Evolutionary conservation across 1,140 invertebrate species (phyloP), one percentile per base, ranked within the genome.

Genomic region (Procambarus virginalis): DNA sequence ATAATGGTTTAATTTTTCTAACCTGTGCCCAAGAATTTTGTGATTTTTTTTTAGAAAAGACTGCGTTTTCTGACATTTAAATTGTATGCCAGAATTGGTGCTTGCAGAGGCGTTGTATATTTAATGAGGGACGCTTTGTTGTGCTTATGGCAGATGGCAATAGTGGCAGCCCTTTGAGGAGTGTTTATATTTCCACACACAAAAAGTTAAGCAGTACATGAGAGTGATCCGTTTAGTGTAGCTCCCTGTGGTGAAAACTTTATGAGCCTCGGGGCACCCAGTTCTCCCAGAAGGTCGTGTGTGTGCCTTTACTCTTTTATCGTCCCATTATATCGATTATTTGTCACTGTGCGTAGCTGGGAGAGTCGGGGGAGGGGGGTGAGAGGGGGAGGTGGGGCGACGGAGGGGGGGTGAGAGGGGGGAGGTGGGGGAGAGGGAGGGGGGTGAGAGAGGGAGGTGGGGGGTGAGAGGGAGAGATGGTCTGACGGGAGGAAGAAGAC

Each of bases 1-100:
- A 80, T 80, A 80, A 80, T 80, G 78, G 49, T 80, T 80, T 80
- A 20, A 80, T 80, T 80, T 80, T 80, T 80, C 78, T 80, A 51
- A 46, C n/a, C 51, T 55, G 34, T 22, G 17, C 9, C 34, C 34
- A 34, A 80, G 55, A 80, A 58, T 58, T 80, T 58, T 22, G 22
- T 8, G 55, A 80, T 22, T 58, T 58, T 4, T 34, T 77, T 58
- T 64, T 55, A 9, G 51, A 55, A 34, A 55, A 55, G 51, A 12
- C 12, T 55, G 8, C 51, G 51, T 55, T 12, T 55, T 55, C 12
- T 55, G 51, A 55, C 4, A 12, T 64, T 81, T 8, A n/a, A 17
- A 20, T 64, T 64, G 17, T 17, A 20, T 64, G 12, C 20, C 10
- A 64, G 12, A 64, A 20, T 12, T 64, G 17, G 4, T 2, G 20